A percentile compares a stretch with the other conserved stretches of the same genome.
These are phyloP conservation scores for Coptodon bakossiorum DNA, from an alignment of 2,113 vertebrate genomes.

Conservation along the genomic window DNA sequence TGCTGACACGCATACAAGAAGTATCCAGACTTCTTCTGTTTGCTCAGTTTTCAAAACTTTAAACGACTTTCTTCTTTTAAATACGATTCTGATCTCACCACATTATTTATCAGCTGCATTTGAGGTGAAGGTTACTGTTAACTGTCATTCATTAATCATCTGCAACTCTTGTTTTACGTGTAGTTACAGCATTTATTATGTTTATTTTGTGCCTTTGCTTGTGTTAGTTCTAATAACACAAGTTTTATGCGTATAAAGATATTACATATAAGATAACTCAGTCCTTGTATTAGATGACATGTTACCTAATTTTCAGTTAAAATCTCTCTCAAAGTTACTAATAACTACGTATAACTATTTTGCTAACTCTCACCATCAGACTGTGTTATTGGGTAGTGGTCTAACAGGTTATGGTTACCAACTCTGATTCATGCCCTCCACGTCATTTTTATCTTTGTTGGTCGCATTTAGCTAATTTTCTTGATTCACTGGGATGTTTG, in stretches of 20 bases:
- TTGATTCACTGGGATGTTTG: background rate
- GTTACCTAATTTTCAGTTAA: background rate
- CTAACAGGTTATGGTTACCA: background rate
- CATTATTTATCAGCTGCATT: background rate
- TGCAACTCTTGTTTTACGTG: background rate
- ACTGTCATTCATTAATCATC: background rate
- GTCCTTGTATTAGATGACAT: fast-evolving
- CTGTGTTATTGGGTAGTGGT: background rate
- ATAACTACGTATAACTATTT: background rate
- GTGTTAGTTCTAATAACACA: background rate
- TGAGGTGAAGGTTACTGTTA: background rate
- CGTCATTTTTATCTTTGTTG: background rate
- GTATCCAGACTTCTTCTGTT: background rate
- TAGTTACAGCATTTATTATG: background rate
- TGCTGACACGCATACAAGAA: background rate
- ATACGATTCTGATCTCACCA: fast-evolving
- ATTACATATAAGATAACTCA: background rate
- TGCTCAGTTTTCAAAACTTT: background rate
- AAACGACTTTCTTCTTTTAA: background rate
- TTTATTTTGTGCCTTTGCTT: background rate
- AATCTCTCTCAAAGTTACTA: background rate
- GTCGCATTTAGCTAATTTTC: background rate
- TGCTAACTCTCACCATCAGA: background rate
- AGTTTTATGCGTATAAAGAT: background rate
- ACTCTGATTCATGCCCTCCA: background rate